Evolutionary conservation across 2,888 invertebrate species (phyloP).

Genomic region (Drosophila dives): DNA sequence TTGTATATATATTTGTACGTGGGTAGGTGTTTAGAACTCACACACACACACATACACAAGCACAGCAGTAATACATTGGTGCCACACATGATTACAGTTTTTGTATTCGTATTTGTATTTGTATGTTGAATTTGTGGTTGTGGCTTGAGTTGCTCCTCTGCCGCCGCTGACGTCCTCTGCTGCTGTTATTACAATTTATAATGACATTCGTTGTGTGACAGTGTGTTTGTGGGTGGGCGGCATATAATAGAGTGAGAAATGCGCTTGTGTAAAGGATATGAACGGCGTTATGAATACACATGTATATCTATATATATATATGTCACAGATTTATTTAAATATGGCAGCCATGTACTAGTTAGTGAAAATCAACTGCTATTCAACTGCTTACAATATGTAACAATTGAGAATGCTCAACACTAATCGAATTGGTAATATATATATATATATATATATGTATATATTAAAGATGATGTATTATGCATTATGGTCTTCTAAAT

Average conservation of each 20-base stretch:
- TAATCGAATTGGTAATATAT: conserved; percentile 17
- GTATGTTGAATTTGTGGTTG: conserved; percentile 81
- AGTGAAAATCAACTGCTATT: conserved; percentile 33
- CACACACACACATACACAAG: conserved; percentile 14
- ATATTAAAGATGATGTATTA: too few relatives aligned
- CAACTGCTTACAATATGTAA: conserved; percentile 23
- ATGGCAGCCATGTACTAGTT: conserved; percentile 27
- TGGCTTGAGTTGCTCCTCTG: conserved; percentile 35
- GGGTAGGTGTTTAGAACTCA: conserved; percentile 75
- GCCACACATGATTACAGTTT: conserved; percentile 78
- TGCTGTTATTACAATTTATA: conserved; percentile 82
- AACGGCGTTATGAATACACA: conserved; percentile 77
- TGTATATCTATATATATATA: conserved; percentile 27
- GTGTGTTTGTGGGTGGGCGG: conserved; percentile 27
- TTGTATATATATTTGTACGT: conserved; percentile 23
- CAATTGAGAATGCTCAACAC: conserved; percentile 21
- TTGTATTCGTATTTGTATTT: conserved; percentile 66
- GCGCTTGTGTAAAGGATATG: conserved; percentile 70
- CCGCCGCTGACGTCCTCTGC: conserved; percentile 62
- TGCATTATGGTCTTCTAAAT: background rate
- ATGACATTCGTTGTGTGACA: conserved; percentile 76
- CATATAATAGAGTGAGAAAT: conserved; percentile 71
- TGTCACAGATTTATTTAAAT: conserved; percentile 4
- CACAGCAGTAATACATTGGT: conserved; percentile 28
- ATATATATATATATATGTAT: background rate